Evolutionary conservation across 2,888 invertebrate species (phyloP).

Genomic region (Trichopria drosophilae): DNA sequence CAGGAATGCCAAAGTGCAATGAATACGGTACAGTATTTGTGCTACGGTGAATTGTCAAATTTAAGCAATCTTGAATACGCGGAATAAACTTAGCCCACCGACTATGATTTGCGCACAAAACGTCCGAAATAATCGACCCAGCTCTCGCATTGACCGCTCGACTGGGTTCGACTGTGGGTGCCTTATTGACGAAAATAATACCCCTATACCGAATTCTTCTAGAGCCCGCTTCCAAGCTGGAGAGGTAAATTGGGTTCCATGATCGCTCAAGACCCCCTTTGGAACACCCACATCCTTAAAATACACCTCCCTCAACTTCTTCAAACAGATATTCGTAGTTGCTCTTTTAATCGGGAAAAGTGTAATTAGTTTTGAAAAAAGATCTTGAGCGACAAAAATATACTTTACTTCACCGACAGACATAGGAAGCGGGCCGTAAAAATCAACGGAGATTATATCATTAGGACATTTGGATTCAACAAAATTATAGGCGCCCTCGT

Average conservation of each 20-base stretch:
- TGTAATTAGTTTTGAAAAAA: too few species aligned
- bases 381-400: not conserved
- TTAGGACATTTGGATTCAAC: not conserved
- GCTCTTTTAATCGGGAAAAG: too few species aligned
- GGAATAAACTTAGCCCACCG: not conserved
- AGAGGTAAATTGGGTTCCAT: too few species aligned
- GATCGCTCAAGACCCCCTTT: too few species aligned
- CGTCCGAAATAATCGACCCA: not conserved
- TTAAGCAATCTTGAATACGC: not conserved
- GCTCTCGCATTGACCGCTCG: too few species aligned
- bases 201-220: not conserved
- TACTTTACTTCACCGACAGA: not conserved
- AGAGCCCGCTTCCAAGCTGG: not conserved
- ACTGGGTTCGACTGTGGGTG: slow-evolving; percentile 1
- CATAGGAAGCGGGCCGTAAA: not conserved
- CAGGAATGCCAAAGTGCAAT: not conserved
- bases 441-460: slow-evolving; percentile 6
- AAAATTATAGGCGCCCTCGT: slow-evolving; percentile 7
- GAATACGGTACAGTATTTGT: not conserved
- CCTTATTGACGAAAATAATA: too few species aligned
- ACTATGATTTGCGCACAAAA: too few species aligned
- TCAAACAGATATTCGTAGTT: too few species aligned
- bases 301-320: too few species aligned
- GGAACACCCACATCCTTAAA: too few species aligned
- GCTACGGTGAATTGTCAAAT: not conserved